phyloP scores from a whole-genome alignment of 1,140 invertebrate species.

The Meloidogyne exigua region DNA sequence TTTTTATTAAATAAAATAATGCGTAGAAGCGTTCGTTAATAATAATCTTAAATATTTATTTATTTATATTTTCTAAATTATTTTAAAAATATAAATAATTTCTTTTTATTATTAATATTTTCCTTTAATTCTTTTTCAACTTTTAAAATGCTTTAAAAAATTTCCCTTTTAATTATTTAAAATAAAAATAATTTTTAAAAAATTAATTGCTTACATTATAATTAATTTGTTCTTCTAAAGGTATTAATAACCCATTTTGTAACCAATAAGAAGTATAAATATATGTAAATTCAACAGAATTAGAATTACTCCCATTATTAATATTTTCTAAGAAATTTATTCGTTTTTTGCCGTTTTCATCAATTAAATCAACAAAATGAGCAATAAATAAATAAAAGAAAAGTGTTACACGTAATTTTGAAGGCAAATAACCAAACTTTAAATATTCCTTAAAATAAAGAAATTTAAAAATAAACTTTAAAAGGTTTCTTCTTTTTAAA shows the following conservation, averaged over 20 bases:
- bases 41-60: neutral
- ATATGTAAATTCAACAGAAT: neutral
- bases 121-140: too few species aligned
- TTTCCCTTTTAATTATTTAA: too few species aligned
- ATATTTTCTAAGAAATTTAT: neutral
- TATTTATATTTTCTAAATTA: too few species aligned
- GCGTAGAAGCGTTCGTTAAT: neutral
- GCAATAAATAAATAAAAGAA: conserved; percentile 1
- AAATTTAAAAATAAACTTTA: neutral
- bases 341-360: neutral
- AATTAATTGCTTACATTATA: neutral
- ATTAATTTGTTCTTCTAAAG: neutral
- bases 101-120: too few species aligned
- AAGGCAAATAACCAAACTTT: neutral
- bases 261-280: conserved; percentile 1
- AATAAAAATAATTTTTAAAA: too few species aligned
- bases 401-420: neutral
- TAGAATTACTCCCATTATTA: neutral
- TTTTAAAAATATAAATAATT: too few species aligned
- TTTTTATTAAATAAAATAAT: neutral
- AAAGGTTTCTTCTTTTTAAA: too few species aligned
- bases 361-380: neutral
- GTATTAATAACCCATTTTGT: neutral
- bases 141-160: too few species aligned
- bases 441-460: neutral